These are phyloP conservation scores for Nomada lathburiana DNA, from an alignment of 2,888 invertebrate species.

Conservation along the genomic window DNA sequence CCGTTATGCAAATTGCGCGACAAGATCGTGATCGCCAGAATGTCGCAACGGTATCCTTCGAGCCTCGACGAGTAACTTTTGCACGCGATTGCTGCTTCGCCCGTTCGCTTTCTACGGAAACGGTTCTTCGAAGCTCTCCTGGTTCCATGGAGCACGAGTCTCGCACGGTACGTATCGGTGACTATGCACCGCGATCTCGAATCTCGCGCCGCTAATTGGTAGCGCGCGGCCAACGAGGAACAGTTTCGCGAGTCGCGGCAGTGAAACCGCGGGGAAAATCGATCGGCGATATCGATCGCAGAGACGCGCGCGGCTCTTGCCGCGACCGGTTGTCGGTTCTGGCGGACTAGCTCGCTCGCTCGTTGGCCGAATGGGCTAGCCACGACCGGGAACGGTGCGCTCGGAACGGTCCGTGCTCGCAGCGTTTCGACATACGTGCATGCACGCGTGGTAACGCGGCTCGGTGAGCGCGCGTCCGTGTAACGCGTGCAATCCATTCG, in stretches of 20 bases:
- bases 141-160: no score
- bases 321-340: conserved; percentile 38
- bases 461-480: conserved; percentile 57
- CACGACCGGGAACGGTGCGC: conserved; percentile 40
- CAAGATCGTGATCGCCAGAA: conserved; percentile 57
- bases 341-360: conserved; percentile 44
- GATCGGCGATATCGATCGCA: conserved; percentile 57
- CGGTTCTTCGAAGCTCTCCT: no score
- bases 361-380: conserved; percentile 48
- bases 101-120: no score
- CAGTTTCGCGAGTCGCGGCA: background rate
- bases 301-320: conserved; percentile 16
- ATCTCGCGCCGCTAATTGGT: no score
- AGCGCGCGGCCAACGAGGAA: no score
- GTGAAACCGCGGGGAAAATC: conserved; percentile 9
- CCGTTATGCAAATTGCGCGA: conserved; percentile 59
- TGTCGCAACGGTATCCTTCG: conserved; percentile 66
- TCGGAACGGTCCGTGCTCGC: conserved; percentile 40
- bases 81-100: no score
- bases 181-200: no score
- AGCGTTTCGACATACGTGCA: conserved; percentile 53
- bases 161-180: no score
- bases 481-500: conserved; percentile 65
- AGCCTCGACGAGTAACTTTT: conserved; percentile 35
- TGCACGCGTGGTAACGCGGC: conserved; percentile 43